Conservation (phyloP, 35 echinoderm and acorn worm species). For the Ptychodera flava region DNA sequence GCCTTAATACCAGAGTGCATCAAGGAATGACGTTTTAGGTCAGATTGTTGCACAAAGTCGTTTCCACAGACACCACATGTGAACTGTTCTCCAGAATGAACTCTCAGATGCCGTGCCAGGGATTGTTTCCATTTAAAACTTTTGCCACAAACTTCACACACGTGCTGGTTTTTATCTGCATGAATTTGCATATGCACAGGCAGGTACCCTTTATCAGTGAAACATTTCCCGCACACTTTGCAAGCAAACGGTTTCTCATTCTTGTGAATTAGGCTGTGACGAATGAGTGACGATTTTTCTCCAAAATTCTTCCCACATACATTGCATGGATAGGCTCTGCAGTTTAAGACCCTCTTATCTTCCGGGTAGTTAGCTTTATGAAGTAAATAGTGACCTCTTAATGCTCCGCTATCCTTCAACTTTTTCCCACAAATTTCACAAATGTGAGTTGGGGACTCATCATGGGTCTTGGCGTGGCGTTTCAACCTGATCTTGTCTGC, state of each 20-base stretch:
- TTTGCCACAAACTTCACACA: background rate
- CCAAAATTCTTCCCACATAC: no score
- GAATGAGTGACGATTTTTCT: no score
- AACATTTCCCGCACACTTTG: background rate
- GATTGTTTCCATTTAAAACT: background rate
- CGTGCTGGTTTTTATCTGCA: background rate
- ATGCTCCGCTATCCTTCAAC: background rate
- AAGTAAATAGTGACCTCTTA: background rate
- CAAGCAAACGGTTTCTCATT: background rate
- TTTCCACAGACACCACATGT: background rate
- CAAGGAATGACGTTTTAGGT: no score
- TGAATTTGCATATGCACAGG: background rate
- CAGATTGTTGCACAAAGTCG: background rate
- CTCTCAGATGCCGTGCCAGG: background rate
- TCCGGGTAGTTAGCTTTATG: background rate
- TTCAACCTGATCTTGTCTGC: background rate
- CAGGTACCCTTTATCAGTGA: background rate
- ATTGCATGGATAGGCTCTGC: no score
- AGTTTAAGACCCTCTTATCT: background rate
- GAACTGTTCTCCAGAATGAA: background rate
- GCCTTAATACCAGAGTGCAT: no score
- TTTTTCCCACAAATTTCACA: background rate
- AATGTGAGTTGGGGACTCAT: no score
- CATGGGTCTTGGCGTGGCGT: background rate
- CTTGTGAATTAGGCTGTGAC: no score